phyloP scores from a whole-genome alignment of 2,113 vertebrate species.

The Silurus glanis region DNA sequence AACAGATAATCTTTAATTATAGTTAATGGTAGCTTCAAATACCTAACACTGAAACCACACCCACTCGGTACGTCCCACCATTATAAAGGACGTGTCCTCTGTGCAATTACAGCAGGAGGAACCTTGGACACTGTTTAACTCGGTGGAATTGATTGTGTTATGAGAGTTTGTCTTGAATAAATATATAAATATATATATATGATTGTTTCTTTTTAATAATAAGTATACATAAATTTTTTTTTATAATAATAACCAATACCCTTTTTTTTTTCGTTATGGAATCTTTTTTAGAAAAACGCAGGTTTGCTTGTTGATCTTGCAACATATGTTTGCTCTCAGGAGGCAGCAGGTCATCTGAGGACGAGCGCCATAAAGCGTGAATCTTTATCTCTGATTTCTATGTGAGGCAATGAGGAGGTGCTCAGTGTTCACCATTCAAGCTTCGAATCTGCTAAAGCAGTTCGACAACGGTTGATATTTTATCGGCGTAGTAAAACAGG shows the following conservation, averaged over 20 bases:
- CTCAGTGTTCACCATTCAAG: slow-evolving; percentile 58
- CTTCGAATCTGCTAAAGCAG: slow-evolving; percentile 21
- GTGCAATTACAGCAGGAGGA: background rate
- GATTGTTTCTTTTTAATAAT: background rate
- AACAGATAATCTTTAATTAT: background rate
- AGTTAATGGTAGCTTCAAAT: background rate
- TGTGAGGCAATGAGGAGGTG: slow-evolving; percentile 51
- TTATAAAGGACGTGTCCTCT: background rate
- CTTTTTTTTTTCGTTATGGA: background rate
- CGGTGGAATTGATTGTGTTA: no score
- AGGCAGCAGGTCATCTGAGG: slow-evolving; percentile 50
- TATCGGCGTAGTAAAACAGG: slow-evolving; percentile 11
- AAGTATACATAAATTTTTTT: no score
- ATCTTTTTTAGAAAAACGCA: slow-evolving; percentile 13
- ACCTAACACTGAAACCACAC: background rate
- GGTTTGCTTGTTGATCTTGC: slow-evolving; percentile 53
- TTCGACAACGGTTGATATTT: slow-evolving; percentile 31
- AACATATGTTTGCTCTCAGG: slow-evolving; percentile 44
- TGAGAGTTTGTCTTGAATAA: no score
- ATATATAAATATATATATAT: background rate
- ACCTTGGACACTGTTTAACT: background rate
- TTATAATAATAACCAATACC: background rate
- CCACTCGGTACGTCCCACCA: background rate
- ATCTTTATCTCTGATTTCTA: slow-evolving; percentile 65
- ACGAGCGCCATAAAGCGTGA: slow-evolving; percentile 61